Percentiles rank a stretch among this genome's conserved stretches.
Conservation (phyloP, 1,140 invertebrate genomes). For the Drosophila trapezifrons region DNA sequence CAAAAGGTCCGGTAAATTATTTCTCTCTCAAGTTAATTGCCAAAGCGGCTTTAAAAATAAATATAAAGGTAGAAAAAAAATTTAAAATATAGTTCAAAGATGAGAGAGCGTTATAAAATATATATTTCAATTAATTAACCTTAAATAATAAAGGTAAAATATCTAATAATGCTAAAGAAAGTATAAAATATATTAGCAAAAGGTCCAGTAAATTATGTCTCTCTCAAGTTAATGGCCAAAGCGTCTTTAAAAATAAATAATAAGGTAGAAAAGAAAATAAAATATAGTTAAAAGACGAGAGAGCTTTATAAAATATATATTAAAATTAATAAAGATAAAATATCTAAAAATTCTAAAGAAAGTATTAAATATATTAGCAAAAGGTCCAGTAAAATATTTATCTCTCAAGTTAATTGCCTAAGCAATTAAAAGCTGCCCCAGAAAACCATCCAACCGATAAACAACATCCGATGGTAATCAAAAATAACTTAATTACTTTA, state of each 20-base stretch:
- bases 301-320: not conserved
- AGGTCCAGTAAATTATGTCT: too few relatives aligned
- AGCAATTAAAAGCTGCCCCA: not conserved
- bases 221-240: too few relatives aligned
- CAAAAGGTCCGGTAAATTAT: too few relatives aligned
- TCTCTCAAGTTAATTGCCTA: rapidly evolving
- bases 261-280: not conserved
- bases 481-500: conserved; percentile 37
- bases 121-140: not conserved
- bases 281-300: too few relatives aligned
- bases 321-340: not conserved
- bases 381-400: not conserved
- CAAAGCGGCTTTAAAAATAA: too few relatives aligned
- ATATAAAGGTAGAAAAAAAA: too few relatives aligned
- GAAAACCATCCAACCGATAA: not conserved
- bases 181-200: not conserved
- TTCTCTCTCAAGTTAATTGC: too few relatives aligned
- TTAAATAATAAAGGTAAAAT: not conserved
- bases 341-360: not conserved
- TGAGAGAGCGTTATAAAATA: not conserved
- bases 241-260: too few relatives aligned
- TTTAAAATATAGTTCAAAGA: too few relatives aligned
- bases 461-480: not conserved
- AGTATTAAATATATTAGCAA: not conserved
- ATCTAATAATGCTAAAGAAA: not conserved